Base-by-base conservation (phyloP, 2,113 vertebrate species). In the Pantherophis guttatus region DNA sequence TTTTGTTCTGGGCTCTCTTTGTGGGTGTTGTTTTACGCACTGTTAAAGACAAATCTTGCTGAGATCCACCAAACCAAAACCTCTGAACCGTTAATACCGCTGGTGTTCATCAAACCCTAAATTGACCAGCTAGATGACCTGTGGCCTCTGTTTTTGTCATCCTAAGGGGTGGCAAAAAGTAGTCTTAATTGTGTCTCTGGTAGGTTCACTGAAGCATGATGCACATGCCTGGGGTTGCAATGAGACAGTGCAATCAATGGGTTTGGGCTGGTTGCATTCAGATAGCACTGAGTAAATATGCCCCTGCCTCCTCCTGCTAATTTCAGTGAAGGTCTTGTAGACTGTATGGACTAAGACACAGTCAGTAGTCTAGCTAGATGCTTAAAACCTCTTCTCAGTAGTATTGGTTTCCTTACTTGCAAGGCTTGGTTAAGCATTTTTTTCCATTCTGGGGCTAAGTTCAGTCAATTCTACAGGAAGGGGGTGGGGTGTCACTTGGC, bases 391-490 rank as follows among this genome's bases (percentile, higher is more conserved):
- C 93, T 57, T 39, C 93, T 65, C 87, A 26, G 91, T 5, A 91
- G 95, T 94, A 91, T 97, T 86, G 55, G 93, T 96, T 97, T 97
- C 95, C 81, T 95, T 90, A 33, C 95, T 94, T 95, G 95, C 94
- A 75, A 95, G 93, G 92, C 88, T 91, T 59, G 21, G 15, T 94
- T 94, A 95, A 93, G 91, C 96, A 33, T 95, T 97, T 97, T 98
- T 81, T 98, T 98, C 97, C 96, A 2, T 93, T 94, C 4, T 88
- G 39, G 87, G 97, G 97, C 97, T 97, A 98, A 94, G 52, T 48
- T 94, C 95, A 90, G 70, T 97, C 85, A 91, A 90, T 33, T 94
- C 86, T 87, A 86, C 90, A 96, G 94, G 93, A 94, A 50, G 29
- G 55, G 81, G 70, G 11, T 48, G 59, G 53, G 75, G 15, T 65